Conservation (phyloP, 1,140 invertebrate genomes). For the Bombyx mandarina region DNA sequence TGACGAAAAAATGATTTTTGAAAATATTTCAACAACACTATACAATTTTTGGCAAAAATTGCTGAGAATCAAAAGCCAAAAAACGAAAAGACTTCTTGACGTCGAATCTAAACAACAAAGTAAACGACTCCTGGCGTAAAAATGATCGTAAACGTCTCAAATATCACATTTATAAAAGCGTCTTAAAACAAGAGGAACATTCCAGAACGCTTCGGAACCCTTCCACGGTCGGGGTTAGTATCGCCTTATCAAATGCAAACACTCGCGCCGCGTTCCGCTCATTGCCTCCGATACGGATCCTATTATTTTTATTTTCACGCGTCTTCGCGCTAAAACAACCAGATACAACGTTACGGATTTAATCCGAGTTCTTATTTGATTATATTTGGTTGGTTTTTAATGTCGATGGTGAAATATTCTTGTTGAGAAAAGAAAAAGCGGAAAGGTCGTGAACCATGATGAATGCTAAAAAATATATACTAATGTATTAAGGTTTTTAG, state of each 20-base stretch:
- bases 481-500: no score
- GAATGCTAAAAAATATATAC: background rate
- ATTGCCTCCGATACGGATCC: constrained; percentile 42
- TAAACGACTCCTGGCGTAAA: background rate
- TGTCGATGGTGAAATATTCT: constrained; percentile 10
- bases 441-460: constrained; percentile 2
- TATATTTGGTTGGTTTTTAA: constrained; percentile 15
- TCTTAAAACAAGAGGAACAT: constrained; percentile 3
- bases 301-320: constrained; percentile 58
- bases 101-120: background rate
- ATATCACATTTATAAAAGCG: no score
- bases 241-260: constrained; percentile 60
- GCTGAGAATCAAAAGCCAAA: no score
- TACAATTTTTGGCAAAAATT: no score
- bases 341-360: constrained; percentile 26
- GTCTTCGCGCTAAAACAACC: constrained; percentile 14
- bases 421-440: constrained; percentile 7
- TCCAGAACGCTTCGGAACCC: constrained; percentile 6
- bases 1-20: no score
- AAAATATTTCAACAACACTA: no score
- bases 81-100: background rate
- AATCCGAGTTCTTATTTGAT: constrained; percentile 14
- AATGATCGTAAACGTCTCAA: background rate
- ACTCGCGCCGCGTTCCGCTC: constrained; percentile 53
- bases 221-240: constrained; percentile 3